Evolutionary conservation across 2,888 invertebrate species (phyloP).

Genomic region (Lasius platythorax): DNA sequence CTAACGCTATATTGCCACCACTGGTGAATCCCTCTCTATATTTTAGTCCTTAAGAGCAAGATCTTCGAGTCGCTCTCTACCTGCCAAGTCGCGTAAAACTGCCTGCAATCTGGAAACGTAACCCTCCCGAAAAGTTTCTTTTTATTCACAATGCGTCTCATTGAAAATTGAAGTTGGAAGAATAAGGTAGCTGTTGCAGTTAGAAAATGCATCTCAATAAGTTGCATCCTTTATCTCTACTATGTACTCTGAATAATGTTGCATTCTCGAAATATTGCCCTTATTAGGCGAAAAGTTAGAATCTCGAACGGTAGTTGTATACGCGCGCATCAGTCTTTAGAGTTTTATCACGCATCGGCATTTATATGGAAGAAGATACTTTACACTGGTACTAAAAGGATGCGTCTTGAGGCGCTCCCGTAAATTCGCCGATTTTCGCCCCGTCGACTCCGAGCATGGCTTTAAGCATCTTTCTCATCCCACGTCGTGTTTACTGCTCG

Average conservation of each 20-base stretch:
- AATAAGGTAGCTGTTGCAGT: background rate
- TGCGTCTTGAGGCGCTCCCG: conserved; percentile 15
- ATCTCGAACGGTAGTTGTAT: background rate
- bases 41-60: conserved; percentile 50
- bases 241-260: background rate
- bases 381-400: conserved; percentile 31
- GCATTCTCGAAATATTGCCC: background rate
- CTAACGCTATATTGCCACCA: conserved; percentile 73
- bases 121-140: conserved; percentile 27
- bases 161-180: background rate
- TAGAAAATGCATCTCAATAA: conserved; percentile 16
- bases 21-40: conserved; percentile 59
- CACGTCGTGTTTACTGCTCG: conserved; percentile 38
- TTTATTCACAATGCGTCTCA: background rate
- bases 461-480: conserved; percentile 32
- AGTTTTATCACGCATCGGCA: conserved; percentile 11
- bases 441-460: conserved; percentile 35
- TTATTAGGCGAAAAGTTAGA: background rate
- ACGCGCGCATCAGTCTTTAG: background rate
- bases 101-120: conserved; percentile 41
- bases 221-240: background rate
- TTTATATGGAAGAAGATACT: conserved; percentile 45
- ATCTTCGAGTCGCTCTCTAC: conserved; percentile 57
- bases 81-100: conserved; percentile 58
- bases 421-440: conserved; percentile 54